Evolutionary conservation across 2,888 invertebrate species (phyloP).

Genomic region (Eupeodes latifasciatus): DNA sequence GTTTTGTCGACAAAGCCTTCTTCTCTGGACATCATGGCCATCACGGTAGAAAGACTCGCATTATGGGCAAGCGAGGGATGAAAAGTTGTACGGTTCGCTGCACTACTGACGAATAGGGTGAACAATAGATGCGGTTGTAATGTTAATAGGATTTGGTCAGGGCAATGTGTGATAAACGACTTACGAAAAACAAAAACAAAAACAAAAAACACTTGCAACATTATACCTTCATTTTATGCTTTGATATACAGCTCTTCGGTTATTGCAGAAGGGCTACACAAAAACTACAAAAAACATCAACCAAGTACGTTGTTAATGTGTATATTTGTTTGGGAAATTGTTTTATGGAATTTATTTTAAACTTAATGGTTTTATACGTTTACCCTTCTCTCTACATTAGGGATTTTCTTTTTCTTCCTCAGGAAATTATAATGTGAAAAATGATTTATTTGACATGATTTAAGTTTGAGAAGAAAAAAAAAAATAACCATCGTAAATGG

Average conservation of each 20-base stretch:
- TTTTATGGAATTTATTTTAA: slow-evolving; percentile 1
- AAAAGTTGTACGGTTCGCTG: slow-evolving; percentile 60
- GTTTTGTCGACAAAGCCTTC: not conserved
- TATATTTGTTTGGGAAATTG: not conserved
- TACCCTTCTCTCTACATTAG: not conserved
- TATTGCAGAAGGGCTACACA: not conserved
- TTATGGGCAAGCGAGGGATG: slow-evolving; percentile 47
- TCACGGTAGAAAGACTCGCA: slow-evolving; percentile 45
- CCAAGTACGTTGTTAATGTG: not conserved
- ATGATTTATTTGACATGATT: not conserved
- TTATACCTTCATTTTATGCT: slow-evolving; percentile 27
- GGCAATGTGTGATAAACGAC: slow-evolving; percentile 65
- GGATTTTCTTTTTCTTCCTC: not conserved
- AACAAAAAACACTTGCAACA: slow-evolving; percentile 36
- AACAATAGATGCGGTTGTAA: slow-evolving; percentile 56
- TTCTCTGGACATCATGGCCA: slow-evolving; percentile 41
- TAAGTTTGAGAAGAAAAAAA: not conserved
- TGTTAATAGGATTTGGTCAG: slow-evolving; percentile 66
- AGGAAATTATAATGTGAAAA: not conserved
- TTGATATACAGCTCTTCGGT: not conserved
- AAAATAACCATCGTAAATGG: not conserved
- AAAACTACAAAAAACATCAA: slow-evolving; percentile 3
- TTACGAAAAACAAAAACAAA: slow-evolving; percentile 18
- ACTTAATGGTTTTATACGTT: not conserved
- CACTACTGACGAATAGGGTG: slow-evolving; percentile 60